A percentile compares a stretch with the other conserved stretches of the same genome.
Evolutionary conservation across 2,888 invertebrate genomes (phyloP).

Genomic region (Caenorhabditis japonica): DNA sequence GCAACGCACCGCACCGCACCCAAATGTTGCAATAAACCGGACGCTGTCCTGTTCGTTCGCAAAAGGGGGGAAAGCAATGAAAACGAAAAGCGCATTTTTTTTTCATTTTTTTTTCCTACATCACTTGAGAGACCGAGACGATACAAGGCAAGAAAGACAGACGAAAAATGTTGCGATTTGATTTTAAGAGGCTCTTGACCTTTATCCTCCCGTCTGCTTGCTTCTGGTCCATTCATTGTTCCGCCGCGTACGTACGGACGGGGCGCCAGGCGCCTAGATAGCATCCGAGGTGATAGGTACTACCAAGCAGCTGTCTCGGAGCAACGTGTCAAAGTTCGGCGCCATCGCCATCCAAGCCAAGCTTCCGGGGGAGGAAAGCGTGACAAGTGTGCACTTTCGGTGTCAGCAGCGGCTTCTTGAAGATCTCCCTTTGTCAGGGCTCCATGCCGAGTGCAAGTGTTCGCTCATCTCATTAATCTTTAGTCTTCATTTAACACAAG

Average conservation of each 20-base stretch:
- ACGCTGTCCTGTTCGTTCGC: slow-evolving; percentile 14
- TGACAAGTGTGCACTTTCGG: slow-evolving; percentile 22
- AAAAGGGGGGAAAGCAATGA: not conserved
- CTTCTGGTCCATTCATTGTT: not conserved
- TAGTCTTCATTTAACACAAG: no score
- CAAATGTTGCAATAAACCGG: slow-evolving; percentile 23
- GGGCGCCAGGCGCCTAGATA: slow-evolving; percentile 13
- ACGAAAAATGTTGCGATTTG: slow-evolving; percentile 37
- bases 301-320: slow-evolving; percentile 38
- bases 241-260: slow-evolving; percentile 3
- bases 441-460: slow-evolving; percentile 15
- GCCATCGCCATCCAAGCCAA: no score
- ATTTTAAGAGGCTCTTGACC: slow-evolving; percentile 48
- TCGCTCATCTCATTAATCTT: not conserved
- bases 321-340: no score
- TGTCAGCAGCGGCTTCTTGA: slow-evolving; percentile 27
- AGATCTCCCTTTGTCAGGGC: slow-evolving; percentile 9
- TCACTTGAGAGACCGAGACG: not conserved
- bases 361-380: not conserved
- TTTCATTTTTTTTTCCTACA: not conserved
- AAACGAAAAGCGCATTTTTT: not conserved
- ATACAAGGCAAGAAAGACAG: no score
- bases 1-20: slow-evolving; percentile 4
- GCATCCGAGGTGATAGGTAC: slow-evolving; percentile 30
- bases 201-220: slow-evolving; percentile 41